Evolutionary conservation across 2,888 invertebrate genomes (phyloP), one percentile per base, ranked within the genome.

Genomic region (Coenonympha glycerion): DNA sequence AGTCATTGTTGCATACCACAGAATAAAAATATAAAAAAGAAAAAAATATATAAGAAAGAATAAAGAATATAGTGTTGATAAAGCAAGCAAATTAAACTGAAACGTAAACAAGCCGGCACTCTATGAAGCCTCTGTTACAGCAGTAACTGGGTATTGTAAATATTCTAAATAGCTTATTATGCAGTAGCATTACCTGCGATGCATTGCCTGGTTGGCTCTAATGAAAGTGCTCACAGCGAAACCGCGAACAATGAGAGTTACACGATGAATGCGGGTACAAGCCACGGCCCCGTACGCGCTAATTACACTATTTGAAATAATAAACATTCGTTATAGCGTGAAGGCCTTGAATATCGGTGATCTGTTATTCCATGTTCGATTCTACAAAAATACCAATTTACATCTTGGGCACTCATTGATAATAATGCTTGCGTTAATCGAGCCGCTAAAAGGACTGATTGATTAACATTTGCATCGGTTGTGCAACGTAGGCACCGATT

Each of bases 121-220:
- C 37, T 21, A n/a, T 37, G 18, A 5, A 42, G 11, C 3, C 31
- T 6, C 42, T 26, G n/a, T n/a, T n/a, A n/a, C n/a, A n/a, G n/a
- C n/a, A n/a, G n/a, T n/a, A n/a, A n/a, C n/a, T n/a, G n/a, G n/a
- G n/a, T n/a, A 11, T 42, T 40, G 42, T 42, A 40, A 47, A 39
- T 47, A 40, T 47, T 40, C 33, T 41, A 42, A 49, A 49, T 30
- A 36, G 49, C 42, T 42, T 49, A 49, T 42, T 41, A 28, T 44
- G 15, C 42, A 15, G 11, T 18, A 13, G 21, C 18, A 28, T 19
- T 31, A 31, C 31, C n/a, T n/a, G 15, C 31, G 42, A 44, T 21
- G 42, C 21, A 44, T 21, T 21, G 15, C 15, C 31, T 31, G 26
- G 31, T 44, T 44, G 11, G 42, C 15, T 31, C 13, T 44, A 42